phyloP scores from a whole-genome alignment of 2,113 vertebrate species.

The Myodes glareolus region DNA sequence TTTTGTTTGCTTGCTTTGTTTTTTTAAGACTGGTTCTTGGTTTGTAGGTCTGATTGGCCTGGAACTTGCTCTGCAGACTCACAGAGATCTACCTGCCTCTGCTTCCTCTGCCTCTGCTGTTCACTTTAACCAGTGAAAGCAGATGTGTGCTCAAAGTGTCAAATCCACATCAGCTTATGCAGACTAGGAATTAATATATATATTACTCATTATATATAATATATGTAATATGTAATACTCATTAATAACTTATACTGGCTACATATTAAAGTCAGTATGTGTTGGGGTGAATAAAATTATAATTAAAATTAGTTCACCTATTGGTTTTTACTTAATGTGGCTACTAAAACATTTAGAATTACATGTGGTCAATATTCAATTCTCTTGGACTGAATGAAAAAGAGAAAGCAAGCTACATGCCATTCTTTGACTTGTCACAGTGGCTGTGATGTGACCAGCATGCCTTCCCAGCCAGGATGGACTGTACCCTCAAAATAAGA shows the following conservation, averaged over 20 bases:
- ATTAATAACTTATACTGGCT: background rate
- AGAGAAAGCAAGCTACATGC: background rate
- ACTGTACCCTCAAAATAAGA: background rate
- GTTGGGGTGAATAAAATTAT: background rate
- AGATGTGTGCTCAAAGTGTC: background rate
- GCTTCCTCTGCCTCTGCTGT: background rate
- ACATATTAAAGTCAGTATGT: background rate
- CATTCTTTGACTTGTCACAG: background rate
- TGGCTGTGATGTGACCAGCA: background rate
- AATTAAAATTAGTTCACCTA: background rate
- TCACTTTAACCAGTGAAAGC: background rate
- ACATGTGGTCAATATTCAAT: background rate
- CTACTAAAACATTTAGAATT: conserved; percentile 7
- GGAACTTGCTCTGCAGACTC: background rate
- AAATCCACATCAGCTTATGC: background rate
- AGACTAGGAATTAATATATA: background rate
- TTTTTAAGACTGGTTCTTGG: background rate
- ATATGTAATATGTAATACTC: background rate
- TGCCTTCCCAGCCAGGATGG: background rate
- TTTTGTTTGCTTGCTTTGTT: background rate
- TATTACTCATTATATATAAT: background rate
- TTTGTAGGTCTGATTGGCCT: background rate
- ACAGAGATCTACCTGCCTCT: background rate
- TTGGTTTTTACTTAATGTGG: conserved; percentile 14
- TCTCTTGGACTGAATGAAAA: background rate